These are phyloP conservation scores for Spinibarbus caldwelli DNA, from an alignment of 2,797 vertebrate genomes.

Conservation along the genomic window DNA sequence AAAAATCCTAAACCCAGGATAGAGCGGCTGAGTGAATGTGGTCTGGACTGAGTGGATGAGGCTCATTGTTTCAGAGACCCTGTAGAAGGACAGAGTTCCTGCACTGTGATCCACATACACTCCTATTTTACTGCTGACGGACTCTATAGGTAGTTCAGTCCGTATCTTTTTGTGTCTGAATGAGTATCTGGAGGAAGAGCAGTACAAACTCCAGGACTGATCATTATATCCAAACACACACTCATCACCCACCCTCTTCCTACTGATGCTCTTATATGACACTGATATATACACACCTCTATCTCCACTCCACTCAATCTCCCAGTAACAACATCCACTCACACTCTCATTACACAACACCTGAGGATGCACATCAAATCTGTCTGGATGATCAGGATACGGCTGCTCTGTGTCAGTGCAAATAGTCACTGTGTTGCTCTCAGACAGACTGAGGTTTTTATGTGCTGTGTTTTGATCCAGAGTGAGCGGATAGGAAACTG, in stretches of 20 bases:
- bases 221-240: background rate
- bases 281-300: slow-evolving; percentile 4
- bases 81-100: too few species aligned
- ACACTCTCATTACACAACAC: slow-evolving; percentile 8
- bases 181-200: background rate
- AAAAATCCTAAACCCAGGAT: background rate
- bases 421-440: too few species aligned
- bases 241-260: background rate
- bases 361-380: background rate
- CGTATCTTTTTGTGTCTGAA: too few species aligned
- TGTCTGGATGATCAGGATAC: too few species aligned
- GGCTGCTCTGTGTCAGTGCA: too few species aligned
- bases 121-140: too few species aligned
- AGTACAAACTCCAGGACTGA: background rate
- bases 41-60: background rate
- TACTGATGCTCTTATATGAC: background rate
- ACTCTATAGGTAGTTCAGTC: too few species aligned
- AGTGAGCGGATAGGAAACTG: too few species aligned
- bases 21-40: background rate
- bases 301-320: too few species aligned
- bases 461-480: too few species aligned
- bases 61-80: background rate
- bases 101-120: too few species aligned
- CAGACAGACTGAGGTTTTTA: too few species aligned
- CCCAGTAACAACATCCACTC: background rate